These are phyloP conservation scores for Varanus salvator DNA, from an alignment of 2,113 vertebrate genomes.

Conservation along the genomic window DNA sequence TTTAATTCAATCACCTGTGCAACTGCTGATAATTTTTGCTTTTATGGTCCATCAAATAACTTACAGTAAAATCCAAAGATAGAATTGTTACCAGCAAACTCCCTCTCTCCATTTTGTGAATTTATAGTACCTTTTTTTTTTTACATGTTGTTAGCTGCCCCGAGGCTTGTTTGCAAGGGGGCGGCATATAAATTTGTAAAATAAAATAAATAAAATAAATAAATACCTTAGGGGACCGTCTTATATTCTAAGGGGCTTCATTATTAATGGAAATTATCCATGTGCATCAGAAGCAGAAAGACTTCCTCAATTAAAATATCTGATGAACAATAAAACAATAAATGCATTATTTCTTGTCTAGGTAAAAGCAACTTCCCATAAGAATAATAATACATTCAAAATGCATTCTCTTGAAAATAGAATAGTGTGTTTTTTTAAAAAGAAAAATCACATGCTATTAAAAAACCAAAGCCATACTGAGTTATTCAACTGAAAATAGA, in stretches of 20 bases:
- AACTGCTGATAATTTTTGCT: constrained; percentile 26
- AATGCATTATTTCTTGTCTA: constrained; percentile 53
- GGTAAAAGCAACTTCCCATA: constrained; percentile 65
- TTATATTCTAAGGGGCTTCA: constrained; percentile 42
- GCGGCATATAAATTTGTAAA: too few relatives aligned
- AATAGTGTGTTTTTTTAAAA: constrained; percentile 31
- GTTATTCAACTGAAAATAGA: constrained; percentile 44
- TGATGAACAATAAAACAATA: constrained; percentile 37
- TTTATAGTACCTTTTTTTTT: too few relatives aligned
- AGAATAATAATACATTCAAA: constrained; percentile 65
- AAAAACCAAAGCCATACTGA: constrained; percentile 51
- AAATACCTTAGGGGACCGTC: constrained; percentile 30
- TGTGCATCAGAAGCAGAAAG: constrained; percentile 35
- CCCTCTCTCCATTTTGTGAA: constrained; percentile 33
- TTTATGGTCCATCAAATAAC: constrained; percentile 22
- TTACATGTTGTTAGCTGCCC: too few relatives aligned
- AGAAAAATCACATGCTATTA: constrained; percentile 55
- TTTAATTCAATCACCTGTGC: constrained; percentile 20
- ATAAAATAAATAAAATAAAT: too few relatives aligned
- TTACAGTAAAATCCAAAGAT: constrained; percentile 33
- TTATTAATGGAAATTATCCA: constrained; percentile 60
- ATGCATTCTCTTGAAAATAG: constrained; percentile 52
- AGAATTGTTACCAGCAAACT: constrained; percentile 41
- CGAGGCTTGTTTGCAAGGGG: too few relatives aligned
- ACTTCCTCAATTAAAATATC: constrained; percentile 52